phyloP scores from a whole-genome alignment of 2,113 vertebrate species.

The Sphaerodactylus townsendi region DNA sequence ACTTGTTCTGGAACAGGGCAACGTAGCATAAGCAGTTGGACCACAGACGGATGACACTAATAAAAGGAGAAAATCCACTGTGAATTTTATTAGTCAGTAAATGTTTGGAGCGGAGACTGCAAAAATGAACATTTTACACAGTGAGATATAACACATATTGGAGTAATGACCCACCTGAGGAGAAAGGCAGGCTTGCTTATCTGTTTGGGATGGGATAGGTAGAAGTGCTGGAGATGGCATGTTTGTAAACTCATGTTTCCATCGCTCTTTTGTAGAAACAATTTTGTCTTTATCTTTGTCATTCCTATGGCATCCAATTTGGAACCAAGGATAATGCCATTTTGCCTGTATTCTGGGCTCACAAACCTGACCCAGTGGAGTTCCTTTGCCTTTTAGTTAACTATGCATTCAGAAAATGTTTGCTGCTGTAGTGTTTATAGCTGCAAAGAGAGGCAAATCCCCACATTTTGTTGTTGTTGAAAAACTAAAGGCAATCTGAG shows the following conservation, averaged over 20 bases:
- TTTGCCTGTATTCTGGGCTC: neutral
- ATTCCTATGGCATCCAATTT: neutral
- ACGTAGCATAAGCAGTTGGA: neutral
- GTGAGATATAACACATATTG: neutral
- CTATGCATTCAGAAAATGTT: neutral
- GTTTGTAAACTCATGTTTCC: neutral
- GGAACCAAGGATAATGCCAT: neutral
- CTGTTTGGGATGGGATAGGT: neutral
- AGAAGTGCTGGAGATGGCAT: neutral
- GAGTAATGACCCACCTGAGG: neutral
- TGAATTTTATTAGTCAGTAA: neutral
- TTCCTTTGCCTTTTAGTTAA: neutral
- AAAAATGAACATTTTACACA: slow-evolving; percentile 4
- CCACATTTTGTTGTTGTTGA: neutral
- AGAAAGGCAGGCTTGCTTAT: neutral
- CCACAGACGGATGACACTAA: slow-evolving; percentile 24
- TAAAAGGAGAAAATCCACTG: slow-evolving; percentile 9
- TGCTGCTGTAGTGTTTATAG: neutral
- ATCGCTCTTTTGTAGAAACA: neutral
- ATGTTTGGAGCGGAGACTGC: neutral
- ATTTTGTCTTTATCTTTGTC: neutral
- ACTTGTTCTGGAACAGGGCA: neutral
- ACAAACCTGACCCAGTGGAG: neutral
- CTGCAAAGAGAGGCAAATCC: neutral
- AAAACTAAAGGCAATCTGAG: neutral